Base-by-base conservation (phyloP, 2,113 vertebrate species). In the Eolophus roseicapilla region DNA sequence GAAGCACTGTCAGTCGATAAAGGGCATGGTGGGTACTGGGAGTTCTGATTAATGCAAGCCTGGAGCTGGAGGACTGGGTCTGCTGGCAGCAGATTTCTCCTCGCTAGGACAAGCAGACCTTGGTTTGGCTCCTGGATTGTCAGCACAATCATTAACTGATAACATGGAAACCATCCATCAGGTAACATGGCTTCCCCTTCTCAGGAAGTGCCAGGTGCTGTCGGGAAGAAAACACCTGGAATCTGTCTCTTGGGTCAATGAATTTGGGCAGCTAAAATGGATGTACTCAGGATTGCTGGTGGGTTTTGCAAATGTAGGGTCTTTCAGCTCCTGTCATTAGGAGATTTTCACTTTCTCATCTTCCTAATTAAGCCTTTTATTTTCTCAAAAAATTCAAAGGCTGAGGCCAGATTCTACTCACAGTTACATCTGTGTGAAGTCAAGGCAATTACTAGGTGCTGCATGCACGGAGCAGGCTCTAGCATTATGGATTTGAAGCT, bases 121-220 rank as follows among this genome's bases (percentile, higher is more conserved):
- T 6, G 4, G 65, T 67, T 27, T 63, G 41, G n/a, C 31, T 64
- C n/a, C 41, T 4, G 0, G 3, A 14, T 46, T 57, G 33, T 49
- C 63, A 69, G 44, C 13, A 23, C 31, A 82, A 25, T n/a, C 57
- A 47, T 67, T 37, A 57, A 43, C 25, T 63, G 28, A 39, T 53
- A 28, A 49, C 24, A 18, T 2, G 14, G 71, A 79, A 74, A 63
- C 12, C 5, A 2, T 35, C 76, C 13, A 4, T 80, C 63, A 62
- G 41, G 43, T 1, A 6, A 47, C 6, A 5, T 0, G 0, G 17
- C 4, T 70, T 13, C 55, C 20, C 3, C 25, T 19, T 0, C 0
- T 35, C 43, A 63, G 67, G 37, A 71, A 59, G 13, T 3, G 1
- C 33, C 0, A 0, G 11, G 29, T 71, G 20, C 5, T 87, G 13